Evolutionary conservation across 2,113 vertebrate genomes (phyloP), one percentile per base, ranked within the genome.

Genomic region (Ibidorhyncha struthersii): DNA sequence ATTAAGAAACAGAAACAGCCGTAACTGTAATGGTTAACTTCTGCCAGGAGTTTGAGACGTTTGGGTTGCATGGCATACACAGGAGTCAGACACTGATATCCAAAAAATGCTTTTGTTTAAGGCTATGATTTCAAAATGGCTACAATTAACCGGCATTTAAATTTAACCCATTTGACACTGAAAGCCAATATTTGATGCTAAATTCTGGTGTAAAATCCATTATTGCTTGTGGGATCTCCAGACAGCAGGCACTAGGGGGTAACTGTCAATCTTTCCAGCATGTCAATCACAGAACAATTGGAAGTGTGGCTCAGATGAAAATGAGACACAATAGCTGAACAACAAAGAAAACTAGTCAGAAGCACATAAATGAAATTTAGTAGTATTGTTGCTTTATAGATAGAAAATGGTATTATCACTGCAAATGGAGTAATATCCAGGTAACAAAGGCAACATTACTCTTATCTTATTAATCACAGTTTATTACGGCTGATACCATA

Each of bases 141-240:
- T 96, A 96, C 94, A 96, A 91, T 97, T 96, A 97, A 93, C 94
- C 15, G 5, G 85, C 80, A 92, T 97, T 97, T 97, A 95, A 96
- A 94, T 97, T 96, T 98, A 97, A 97, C 96, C 96, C 97, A 90
- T 97, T 95, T 97, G 78, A 95, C 96, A 97, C 96, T 96, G 97
- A 98, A 97, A 98, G 92, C 97, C 97, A 97, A 94, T 97, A 98
- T 98, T 83, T 97, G 96, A 97, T 95, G 95, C 96, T 97, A 96
- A 97, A 97, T 97, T 97, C 96, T 95, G 91, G 92, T 94, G 93
- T 90, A 97, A 96, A 97, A 97, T 95, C 95, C 97, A 97, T 97
- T 97, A 97, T 96, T 98, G 95, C 96, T 97, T 96, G 84, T 94
- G 96, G 91, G 94, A 98, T 97, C 96, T 97, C 96, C 91, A 97